These are phyloP conservation scores for Mormyrops boulengeri DNA, from an alignment of 2,797 vertebrate species.

Conservation along the genomic window DNA sequence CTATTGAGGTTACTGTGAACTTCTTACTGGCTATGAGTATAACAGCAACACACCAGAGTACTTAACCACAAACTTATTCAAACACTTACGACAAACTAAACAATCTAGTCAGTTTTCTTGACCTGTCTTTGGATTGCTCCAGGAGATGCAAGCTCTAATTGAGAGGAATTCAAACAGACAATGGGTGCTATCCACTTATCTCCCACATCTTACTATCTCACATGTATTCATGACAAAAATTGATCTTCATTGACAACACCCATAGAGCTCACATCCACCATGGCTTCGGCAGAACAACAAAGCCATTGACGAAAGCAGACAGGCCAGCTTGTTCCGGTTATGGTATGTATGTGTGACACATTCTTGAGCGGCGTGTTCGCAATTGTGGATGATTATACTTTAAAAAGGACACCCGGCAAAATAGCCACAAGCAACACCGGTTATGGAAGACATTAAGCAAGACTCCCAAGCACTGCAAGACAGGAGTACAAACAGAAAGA, in stretches of 20 bases:
- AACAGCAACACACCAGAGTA: neutral
- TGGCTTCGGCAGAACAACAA: neutral
- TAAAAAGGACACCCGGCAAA: neutral
- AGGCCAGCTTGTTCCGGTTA: neutral
- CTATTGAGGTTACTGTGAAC: neutral
- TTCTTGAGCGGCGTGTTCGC: neutral
- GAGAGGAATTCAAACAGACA: neutral
- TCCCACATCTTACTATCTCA: neutral
- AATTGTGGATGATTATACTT: neutral
- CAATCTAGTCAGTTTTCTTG: neutral
- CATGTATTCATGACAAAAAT: neutral
- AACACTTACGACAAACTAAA: neutral
- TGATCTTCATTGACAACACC: neutral
- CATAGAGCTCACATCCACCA: neutral
- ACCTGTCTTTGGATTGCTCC: neutral
- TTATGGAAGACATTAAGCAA: neutral
- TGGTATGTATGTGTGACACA: constrained; percentile 8
- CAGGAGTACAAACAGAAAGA: neutral
- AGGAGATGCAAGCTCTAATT: neutral
- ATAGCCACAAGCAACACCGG: neutral
- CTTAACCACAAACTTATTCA: neutral
- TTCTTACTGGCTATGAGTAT: neutral
- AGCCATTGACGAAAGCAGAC: neutral
- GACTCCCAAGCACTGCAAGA: neutral
- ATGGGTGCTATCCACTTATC: neutral